Evolutionary conservation across 53 echinoderm and acorn worm genomes (phyloP), one percentile per base, ranked within the genome.

Genomic region (Stichopus horrens): DNA sequence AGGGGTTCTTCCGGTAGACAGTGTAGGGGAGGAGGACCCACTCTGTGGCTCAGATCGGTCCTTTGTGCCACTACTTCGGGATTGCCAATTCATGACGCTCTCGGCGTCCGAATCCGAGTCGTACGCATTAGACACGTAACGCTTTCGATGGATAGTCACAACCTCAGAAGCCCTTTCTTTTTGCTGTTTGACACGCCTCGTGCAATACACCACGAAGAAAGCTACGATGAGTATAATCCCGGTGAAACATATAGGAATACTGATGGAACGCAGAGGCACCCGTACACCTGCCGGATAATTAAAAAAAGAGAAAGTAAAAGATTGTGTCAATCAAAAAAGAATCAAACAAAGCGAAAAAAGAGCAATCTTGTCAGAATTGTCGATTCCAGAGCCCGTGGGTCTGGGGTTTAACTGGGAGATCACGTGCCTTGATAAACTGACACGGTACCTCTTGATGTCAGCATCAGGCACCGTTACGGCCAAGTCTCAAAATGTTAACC

Each of bases 41-140:
- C 77, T 91, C 19, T 84, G 88, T 60, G 93, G 60, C 74, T 77
- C 90, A 57, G 91, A 83, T 89, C 90, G 86, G 57, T 90, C 90
- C 74, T 76, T 90, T 9, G 92, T 88, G 55, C 89, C 88, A 58
- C 76, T 90, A 76, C 91, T 91, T 55, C 88, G 88, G 80, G 92
- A 91, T 77, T 86, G 86, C 91, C 87, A 91, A 90, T 92, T 92
- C 91, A 89, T 93, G 90, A 93, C 96, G 93, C 91, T 92, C 80
- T 96, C 96, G 23, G 96, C 93, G 91, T 96, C 96, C 20, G 93
- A 93, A 74, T 96, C 96, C 58, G 92, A 88, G 77, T 96, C 96
- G 93, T 96, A 93, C 83, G 92, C 90, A 89, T 90, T 77, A 58
- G 84, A 84, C 23, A 55, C 85, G 78, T 88, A 93, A 76, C 92